phyloP scores from a whole-genome alignment of 2,888 invertebrate species.

The Podotricha telesiphe region DNA sequence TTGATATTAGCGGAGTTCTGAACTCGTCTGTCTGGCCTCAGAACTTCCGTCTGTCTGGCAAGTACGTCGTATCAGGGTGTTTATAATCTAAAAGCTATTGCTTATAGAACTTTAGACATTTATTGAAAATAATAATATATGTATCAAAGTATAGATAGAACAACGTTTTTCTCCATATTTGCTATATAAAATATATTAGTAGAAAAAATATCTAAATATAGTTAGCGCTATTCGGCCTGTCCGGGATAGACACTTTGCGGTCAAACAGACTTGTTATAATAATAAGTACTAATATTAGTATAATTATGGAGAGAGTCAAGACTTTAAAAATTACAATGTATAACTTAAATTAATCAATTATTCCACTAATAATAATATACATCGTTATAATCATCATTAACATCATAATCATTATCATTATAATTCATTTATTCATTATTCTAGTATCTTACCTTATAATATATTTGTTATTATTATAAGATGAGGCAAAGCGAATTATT shows the following conservation, averaged over 20 bases:
- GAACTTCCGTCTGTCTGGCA: background rate
- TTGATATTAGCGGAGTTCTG: background rate
- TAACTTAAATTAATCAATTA: background rate
- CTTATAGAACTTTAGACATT: background rate
- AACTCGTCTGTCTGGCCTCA: background rate
- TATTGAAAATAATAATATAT: no score
- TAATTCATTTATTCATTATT: background rate
- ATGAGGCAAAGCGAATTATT: slow-evolving; percentile 2
- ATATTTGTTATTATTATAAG: background rate
- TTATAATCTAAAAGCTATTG: background rate
- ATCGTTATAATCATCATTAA: background rate
- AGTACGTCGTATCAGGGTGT: background rate
- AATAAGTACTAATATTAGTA: background rate
- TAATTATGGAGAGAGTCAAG: background rate
- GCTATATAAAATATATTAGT: no score
- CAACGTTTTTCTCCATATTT: no score
- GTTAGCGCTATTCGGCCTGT: background rate
- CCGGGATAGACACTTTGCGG: background rate
- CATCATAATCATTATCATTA: background rate
- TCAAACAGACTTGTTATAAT: background rate
- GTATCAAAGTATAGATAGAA: no score
- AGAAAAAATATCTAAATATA: no score
- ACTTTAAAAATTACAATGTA: background rate
- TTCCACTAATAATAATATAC: background rate
- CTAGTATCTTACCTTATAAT: no score